Evolutionary conservation across 2,113 vertebrate genomes (phyloP).

Genomic region (Elephas maximus): DNA sequence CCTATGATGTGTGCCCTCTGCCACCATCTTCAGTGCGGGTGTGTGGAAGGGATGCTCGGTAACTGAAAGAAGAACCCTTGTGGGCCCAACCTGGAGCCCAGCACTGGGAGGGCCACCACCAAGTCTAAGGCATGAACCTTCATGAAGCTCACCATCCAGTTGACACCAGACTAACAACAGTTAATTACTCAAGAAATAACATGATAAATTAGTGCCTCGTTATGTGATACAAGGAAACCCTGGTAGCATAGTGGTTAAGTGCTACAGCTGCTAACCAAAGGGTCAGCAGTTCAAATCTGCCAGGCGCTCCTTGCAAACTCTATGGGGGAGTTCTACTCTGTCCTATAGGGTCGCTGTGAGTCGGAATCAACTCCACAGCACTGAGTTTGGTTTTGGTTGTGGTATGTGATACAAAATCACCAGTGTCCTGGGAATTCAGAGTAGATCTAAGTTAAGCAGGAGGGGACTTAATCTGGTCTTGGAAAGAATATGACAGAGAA

Average conservation of each 20-base stretch:
- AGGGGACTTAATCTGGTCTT: not conserved
- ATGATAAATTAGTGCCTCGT: not conserved
- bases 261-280: too few species aligned
- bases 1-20: not conserved
- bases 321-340: too few species aligned
- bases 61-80: not conserved
- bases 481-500: not conserved
- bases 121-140: not conserved
- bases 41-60: not conserved
- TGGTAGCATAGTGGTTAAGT: too few species aligned
- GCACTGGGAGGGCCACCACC: not conserved
- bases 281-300: too few species aligned
- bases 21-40: not conserved
- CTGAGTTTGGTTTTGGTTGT: too few species aligned
- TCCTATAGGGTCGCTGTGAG: too few species aligned
- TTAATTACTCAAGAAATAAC: not conserved
- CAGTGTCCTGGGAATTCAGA: constrained; percentile 6
- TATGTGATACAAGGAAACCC: not conserved
- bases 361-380: too few species aligned
- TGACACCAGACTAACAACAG: not conserved
- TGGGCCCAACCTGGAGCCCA: not conserved
- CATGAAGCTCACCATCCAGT: not conserved
- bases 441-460: not conserved
- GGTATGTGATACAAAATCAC: not conserved
- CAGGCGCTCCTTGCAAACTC: too few species aligned